A percentile compares a stretch with the other conserved stretches of the same genome.
Evolutionary conservation across 2,888 invertebrate species (phyloP).

Genomic region (Pristionchus maxplancki): DNA sequence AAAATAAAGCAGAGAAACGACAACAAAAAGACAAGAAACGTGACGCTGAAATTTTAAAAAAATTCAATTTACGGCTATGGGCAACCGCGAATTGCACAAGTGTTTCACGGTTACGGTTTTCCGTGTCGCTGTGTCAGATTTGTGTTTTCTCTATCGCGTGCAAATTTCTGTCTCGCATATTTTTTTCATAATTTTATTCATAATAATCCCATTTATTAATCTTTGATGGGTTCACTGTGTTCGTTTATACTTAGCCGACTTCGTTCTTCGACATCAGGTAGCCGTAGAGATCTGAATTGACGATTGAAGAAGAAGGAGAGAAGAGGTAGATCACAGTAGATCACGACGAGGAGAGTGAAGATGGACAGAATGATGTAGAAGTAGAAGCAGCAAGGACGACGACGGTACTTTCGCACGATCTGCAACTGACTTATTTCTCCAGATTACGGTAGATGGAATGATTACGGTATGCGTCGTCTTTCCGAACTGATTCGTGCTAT

Average conservation of each 20-base stretch:
- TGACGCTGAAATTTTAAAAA: neutral
- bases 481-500: slow-evolving; percentile 44
- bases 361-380: slow-evolving; percentile 29
- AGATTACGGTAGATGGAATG: neutral
- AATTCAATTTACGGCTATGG: neutral
- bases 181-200: too few relatives aligned
- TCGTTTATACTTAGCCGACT: neutral
- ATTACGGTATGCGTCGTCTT: slow-evolving; percentile 45
- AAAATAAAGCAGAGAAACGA: neutral
- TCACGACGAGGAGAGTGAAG: neutral
- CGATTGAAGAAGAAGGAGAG: neutral
- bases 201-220: slow-evolving; percentile 32
- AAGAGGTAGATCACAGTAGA: neutral
- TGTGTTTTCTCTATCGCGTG: too few relatives aligned
- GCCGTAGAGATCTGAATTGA: slow-evolving; percentile 10
- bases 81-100: neutral
- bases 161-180: too few relatives aligned
- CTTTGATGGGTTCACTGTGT: neutral
- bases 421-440: neutral
- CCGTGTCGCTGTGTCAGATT: too few relatives aligned
- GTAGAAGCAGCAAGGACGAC: slow-evolving; percentile 35
- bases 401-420: slow-evolving; percentile 35
- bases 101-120: neutral
- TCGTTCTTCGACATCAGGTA: neutral
- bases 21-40: neutral